Conservation (phyloP, 2,888 invertebrate genomes). For the Neoaliturus tenellus region DNA sequence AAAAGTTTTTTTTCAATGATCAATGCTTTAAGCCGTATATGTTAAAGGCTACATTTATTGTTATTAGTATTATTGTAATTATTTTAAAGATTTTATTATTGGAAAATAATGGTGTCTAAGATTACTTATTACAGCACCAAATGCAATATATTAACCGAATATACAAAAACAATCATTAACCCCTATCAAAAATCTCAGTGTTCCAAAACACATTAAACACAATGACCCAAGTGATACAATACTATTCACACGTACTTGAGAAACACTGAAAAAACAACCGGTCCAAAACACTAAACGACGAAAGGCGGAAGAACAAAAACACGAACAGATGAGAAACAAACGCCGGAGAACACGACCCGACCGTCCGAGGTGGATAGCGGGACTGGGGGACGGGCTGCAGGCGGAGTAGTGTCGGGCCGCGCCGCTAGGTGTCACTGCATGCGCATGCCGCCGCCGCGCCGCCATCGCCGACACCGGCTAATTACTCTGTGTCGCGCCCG, state of each 20-base stretch:
- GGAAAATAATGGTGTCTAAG: no score
- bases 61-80: no score
- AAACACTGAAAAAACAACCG: not conserved
- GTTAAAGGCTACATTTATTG: no score
- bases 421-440: slow-evolving; percentile 17
- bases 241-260: not conserved
- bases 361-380: not conserved
- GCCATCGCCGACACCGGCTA: no score
- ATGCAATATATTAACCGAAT: no score
- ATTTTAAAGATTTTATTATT: no score
- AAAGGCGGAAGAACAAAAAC: slow-evolving; percentile 5
- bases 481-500: slow-evolving; percentile 29
- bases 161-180: no score
- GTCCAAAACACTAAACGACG: slow-evolving; percentile 25
- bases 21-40: no score
- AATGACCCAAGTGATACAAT: slow-evolving; percentile 2
- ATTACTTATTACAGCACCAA: no score
- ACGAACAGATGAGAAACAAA: slow-evolving; percentile 40
- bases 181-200: no score
- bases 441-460: slow-evolving; percentile 28
- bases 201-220: no score
- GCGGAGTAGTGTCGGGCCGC: slow-evolving; percentile 49
- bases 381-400: slow-evolving; percentile 3
- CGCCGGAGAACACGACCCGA: not conserved
- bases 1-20: no score